These are phyloP conservation scores for Mastigias papua DNA, from an alignment of 30 jellyfish, hydroid and myxozoan species.

Conservation along the genomic window DNA sequence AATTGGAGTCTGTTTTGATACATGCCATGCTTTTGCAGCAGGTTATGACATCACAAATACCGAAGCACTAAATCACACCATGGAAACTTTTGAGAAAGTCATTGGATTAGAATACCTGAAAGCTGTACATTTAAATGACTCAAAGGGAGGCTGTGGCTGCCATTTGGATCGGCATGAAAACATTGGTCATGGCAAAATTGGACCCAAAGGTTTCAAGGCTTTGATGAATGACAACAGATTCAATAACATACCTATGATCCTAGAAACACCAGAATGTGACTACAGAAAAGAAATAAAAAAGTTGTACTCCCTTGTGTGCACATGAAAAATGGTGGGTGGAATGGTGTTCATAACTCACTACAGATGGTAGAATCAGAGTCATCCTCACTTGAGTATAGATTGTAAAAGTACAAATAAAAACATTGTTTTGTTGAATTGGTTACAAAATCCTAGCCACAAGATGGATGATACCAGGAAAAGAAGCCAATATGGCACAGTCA, in stretches of 20 bases:
- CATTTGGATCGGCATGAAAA: constrained; percentile 58
- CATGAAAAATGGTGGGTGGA: too few species aligned
- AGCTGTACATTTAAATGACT: constrained; percentile 72
- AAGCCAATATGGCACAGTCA: too few species aligned
- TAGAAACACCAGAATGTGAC: constrained; percentile 70
- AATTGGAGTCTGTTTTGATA: constrained; percentile 75
- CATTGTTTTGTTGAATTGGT: too few species aligned
- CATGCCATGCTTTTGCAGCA: constrained; percentile 82
- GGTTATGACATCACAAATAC: constrained; percentile 60
- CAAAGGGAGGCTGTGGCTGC: constrained; percentile 46
- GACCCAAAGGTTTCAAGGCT: constrained; percentile 55
- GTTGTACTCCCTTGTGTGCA: constrained; percentile 26
- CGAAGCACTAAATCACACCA: constrained; percentile 42
- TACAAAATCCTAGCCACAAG: too few species aligned
- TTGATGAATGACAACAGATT: constrained; percentile 63
- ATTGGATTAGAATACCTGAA: constrained; percentile 60
- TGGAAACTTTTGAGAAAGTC: constrained; percentile 42
- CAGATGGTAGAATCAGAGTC: too few species aligned
- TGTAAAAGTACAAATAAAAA: too few species aligned
- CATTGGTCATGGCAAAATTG: constrained; percentile 75
- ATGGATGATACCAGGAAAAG: too few species aligned
- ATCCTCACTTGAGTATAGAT: too few species aligned
- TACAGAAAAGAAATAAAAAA: constrained; percentile 36
- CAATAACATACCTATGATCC: constrained; percentile 57
- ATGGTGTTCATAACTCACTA: too few species aligned